These are phyloP conservation scores for Sarotherodon lohbergeri DNA, from an alignment of 2,113 vertebrate genomes.

Conservation along the genomic window DNA sequence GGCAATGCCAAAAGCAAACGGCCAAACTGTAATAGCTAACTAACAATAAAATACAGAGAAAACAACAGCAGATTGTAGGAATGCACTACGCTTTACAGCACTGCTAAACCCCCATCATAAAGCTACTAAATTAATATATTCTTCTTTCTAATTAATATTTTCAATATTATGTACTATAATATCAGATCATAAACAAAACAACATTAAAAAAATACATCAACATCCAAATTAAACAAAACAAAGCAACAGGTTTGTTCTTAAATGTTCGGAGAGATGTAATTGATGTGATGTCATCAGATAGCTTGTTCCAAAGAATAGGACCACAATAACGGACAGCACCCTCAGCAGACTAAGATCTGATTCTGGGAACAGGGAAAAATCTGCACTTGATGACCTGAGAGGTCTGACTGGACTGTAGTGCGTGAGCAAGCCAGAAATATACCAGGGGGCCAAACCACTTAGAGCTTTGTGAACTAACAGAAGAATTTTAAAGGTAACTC, in stretches of 20 bases:
- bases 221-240: not conserved
- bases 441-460: not conserved
- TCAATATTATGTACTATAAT: not conserved
- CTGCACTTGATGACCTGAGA: not conserved
- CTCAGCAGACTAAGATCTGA: not conserved
- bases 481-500: not conserved
- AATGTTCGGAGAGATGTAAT: not conserved
- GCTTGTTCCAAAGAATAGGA: not conserved
- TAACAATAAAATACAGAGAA: not conserved
- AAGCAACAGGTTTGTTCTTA: not conserved
- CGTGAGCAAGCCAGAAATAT: not conserved
- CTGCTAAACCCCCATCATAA: not conserved
- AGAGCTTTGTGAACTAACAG: not conserved
- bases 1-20: not conserved
- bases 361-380: not conserved
- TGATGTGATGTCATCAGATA: not conserved
- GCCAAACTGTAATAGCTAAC: not conserved
- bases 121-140: not conserved
- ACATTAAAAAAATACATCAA: not conserved
- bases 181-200: not conserved
- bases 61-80: not conserved
- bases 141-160: not conserved
- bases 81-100: not conserved
- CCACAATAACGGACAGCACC: not conserved
- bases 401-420: not conserved